Percentiles rank a stretch among this genome's conserved stretches.
These are phyloP conservation scores for Mustela nigripes DNA, from an alignment of 2,113 vertebrate genomes.

Conservation along the genomic window DNA sequence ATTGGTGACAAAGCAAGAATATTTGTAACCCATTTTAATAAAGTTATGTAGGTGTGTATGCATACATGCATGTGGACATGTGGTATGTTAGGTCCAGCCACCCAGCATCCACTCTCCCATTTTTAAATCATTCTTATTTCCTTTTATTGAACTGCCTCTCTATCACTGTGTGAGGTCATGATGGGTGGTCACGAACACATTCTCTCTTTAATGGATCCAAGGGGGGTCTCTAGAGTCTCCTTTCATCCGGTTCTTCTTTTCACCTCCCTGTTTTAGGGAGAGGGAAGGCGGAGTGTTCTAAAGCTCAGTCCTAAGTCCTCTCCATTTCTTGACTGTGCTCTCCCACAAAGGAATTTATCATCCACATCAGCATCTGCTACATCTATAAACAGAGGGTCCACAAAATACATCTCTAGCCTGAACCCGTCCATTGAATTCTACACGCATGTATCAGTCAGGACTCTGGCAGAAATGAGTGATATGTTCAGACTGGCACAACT, in stretches of 20 bases:
- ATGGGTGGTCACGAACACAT: not conserved
- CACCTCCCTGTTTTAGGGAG: not conserved
- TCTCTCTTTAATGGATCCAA: not conserved
- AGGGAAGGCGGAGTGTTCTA: not conserved
- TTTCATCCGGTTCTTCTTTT: not conserved
- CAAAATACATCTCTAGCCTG: not conserved
- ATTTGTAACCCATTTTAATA: constrained; percentile 1
- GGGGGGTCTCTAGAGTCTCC: not conserved
- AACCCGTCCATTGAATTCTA: not conserved
- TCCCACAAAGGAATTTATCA: not conserved
- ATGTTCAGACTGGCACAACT: not conserved
- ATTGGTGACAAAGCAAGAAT: not conserved
- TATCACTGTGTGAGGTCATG: not conserved
- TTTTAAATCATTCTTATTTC: not conserved
- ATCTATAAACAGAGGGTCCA: not conserved
- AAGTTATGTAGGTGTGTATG: not conserved
- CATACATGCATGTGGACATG: not conserved
- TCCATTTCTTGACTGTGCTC: not conserved
- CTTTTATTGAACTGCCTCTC: not conserved
- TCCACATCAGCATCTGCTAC: not conserved
- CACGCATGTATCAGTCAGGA: not conserved
- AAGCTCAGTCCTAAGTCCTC: not conserved
- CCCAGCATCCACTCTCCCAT: not conserved
- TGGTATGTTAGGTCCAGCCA: not conserved
- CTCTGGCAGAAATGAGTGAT: not conserved